Evolutionary conservation across 2,797 vertebrate genomes (phyloP).

Genomic region (Gambusia yucatana): DNA sequence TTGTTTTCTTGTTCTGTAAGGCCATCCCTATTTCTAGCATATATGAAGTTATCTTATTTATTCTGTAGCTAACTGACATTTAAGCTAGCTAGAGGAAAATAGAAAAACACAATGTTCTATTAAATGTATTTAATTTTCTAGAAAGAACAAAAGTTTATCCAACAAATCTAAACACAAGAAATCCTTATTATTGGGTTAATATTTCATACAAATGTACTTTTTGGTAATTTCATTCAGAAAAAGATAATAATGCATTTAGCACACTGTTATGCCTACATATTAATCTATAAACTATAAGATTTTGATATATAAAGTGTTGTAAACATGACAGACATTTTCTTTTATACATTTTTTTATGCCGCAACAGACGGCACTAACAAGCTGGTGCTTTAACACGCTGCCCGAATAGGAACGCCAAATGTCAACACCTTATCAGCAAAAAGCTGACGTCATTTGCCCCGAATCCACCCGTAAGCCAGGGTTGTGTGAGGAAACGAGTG

Average conservation of each 20-base stretch:
- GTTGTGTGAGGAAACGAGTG: background rate
- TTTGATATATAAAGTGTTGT: slow-evolving; percentile 1
- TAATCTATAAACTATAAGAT: background rate
- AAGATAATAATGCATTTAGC: background rate
- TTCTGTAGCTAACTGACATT: background rate
- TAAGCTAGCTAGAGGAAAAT: too few species aligned
- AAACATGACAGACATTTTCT: slow-evolving; percentile 10
- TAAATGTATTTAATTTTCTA: background rate
- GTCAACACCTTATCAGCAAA: slow-evolving; percentile 21
- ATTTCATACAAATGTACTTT: background rate
- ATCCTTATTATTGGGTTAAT: background rate
- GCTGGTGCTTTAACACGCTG: slow-evolving; percentile 1
- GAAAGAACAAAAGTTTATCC: background rate
- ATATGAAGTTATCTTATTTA: background rate
- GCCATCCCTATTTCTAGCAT: background rate
- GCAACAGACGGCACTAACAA: slow-evolving; percentile 22
- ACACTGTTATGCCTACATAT: background rate
- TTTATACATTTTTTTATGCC: background rate
- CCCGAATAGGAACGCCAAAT: background rate
- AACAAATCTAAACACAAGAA: background rate
- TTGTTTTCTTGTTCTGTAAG: background rate
- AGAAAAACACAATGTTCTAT: background rate
- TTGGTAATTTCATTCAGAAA: background rate
- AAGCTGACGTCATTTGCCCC: slow-evolving; percentile 1
- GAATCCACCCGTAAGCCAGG: background rate